Evolutionary conservation across 1,140 invertebrate species (phyloP).

Genomic region (Eufriesea mexicana): DNA sequence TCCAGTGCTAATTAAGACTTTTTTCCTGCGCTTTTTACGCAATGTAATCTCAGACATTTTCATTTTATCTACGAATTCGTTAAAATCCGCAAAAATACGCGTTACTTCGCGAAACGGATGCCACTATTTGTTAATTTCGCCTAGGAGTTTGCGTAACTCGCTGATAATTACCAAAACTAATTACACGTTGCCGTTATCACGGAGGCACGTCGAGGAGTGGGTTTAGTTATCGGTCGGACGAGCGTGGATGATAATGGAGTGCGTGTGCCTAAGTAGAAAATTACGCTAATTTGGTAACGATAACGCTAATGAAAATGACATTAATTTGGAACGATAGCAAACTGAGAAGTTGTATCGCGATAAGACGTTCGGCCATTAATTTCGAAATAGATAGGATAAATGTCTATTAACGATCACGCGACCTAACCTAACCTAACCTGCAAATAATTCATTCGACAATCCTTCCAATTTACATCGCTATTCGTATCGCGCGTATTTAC

Average conservation of each 20-base stretch:
- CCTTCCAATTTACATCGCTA: background rate
- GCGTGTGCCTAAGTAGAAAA: slow-evolving; percentile 37
- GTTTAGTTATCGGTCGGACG: slow-evolving; percentile 34
- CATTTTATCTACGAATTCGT: too few species aligned
- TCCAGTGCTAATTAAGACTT: too few species aligned
- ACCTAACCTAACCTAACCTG: background rate
- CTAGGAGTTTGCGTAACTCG: background rate
- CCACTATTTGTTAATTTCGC: background rate
- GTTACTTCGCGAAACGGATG: background rate
- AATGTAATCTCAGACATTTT: too few species aligned
- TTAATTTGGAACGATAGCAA: slow-evolving; percentile 14
- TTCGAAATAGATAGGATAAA: background rate
- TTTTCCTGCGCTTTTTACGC: too few species aligned
- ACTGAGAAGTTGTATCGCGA: background rate
- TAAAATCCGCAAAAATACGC: background rate
- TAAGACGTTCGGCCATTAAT: background rate
- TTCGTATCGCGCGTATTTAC: too few species aligned
- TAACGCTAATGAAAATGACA: slow-evolving; percentile 21
- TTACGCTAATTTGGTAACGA: slow-evolving; percentile 28
- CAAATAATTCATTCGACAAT: background rate
- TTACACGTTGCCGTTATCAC: slow-evolving; percentile 38
- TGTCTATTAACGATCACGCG: background rate
- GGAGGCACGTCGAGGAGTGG: slow-evolving; percentile 4
- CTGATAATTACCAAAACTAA: slow-evolving; percentile 45
- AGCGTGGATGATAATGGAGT: slow-evolving; percentile 15